Conservation (phyloP, 2,888 invertebrate species). For the Netelia fuscicornis region DNA sequence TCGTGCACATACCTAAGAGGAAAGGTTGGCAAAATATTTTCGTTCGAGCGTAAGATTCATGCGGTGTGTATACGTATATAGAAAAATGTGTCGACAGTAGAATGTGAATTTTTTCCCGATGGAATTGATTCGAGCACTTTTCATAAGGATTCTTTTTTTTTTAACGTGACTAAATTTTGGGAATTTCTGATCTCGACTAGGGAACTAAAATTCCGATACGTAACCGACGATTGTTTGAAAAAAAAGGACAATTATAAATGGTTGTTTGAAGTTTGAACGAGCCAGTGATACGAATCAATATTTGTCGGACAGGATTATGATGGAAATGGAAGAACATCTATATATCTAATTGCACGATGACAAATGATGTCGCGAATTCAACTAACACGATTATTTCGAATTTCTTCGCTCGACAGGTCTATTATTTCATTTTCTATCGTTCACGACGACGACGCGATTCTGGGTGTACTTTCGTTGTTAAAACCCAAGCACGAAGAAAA, state of each 20-base stretch:
- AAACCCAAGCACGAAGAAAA: constrained; percentile 1
- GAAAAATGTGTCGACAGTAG: no score
- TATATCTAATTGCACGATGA: neutral
- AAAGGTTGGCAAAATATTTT: constrained; percentile 44
- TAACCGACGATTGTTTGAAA: no score
- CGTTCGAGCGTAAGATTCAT: constrained; percentile 10
- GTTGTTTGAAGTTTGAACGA: neutral
- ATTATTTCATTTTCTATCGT: constrained; percentile 16
- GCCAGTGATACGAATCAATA: constrained; percentile 3
- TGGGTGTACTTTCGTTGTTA: constrained; percentile 12
- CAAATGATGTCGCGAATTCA: neutral
- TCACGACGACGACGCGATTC: neutral
- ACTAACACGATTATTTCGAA: constrained; percentile 22
- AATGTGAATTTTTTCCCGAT: neutral
- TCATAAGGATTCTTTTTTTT: neutral
- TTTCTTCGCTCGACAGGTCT: neutral
- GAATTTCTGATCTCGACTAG: no score
- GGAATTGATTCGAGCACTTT: neutral
- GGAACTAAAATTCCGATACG: no score
- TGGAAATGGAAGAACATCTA: neutral
- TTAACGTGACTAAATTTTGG: no score
- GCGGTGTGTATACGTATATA: neutral
- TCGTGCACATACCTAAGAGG: constrained; percentile 15
- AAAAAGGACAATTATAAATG: no score
- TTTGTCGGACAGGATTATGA: neutral